Evolutionary conservation across 2,888 invertebrate genomes (phyloP).

Genomic region (Carabus problematicus): DNA sequence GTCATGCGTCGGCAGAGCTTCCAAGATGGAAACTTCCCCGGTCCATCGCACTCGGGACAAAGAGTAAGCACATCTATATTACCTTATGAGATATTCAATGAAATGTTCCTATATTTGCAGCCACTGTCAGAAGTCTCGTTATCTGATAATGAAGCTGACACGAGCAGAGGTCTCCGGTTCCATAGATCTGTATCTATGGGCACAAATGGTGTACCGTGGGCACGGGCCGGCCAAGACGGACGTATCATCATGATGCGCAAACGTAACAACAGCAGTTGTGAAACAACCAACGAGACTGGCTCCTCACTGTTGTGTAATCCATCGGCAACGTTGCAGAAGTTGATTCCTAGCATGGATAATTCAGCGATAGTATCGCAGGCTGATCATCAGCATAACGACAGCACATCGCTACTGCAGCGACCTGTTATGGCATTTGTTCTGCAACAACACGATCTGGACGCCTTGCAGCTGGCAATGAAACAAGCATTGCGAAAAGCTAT

Average conservation of each 20-base stretch:
- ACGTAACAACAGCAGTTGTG: slow-evolving; percentile 75
- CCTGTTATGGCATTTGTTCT: slow-evolving; percentile 89
- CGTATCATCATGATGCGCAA: slow-evolving; percentile 69
- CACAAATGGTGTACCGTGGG: slow-evolving; percentile 68
- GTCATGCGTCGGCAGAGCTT: slow-evolving; percentile 60
- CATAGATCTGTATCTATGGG: slow-evolving; percentile 91
- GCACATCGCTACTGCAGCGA: slow-evolving; percentile 71
- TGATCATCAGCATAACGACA: slow-evolving; percentile 59
- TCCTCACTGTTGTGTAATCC: slow-evolving; percentile 88
- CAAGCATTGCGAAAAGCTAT: slow-evolving; percentile 83
- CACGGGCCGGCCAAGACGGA: slow-evolving; percentile 65
- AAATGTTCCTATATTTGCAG: slow-evolving; percentile 48
- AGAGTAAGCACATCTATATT: slow-evolving; percentile 55
- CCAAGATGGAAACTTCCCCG: slow-evolving; percentile 53
- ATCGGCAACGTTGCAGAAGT: slow-evolving; percentile 82
- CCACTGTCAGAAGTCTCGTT: slow-evolving; percentile 64
- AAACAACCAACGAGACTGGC: slow-evolving; percentile 71
- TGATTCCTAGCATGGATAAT: slow-evolving; percentile 72
- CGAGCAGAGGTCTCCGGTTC: slow-evolving; percentile 68
- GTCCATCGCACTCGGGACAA: slow-evolving; percentile 54
- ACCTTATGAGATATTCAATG: not conserved
- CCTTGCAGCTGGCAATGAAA: slow-evolving; percentile 85
- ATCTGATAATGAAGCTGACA: slow-evolving; percentile 63
- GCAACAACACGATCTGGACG: slow-evolving; percentile 84
- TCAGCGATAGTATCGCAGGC: slow-evolving; percentile 59